A percentile compares a stretch with the other conserved stretches of the same genome.
Conservation (phyloP, 2,797 vertebrate genomes). For the Champsocephalus gunnari region DNA sequence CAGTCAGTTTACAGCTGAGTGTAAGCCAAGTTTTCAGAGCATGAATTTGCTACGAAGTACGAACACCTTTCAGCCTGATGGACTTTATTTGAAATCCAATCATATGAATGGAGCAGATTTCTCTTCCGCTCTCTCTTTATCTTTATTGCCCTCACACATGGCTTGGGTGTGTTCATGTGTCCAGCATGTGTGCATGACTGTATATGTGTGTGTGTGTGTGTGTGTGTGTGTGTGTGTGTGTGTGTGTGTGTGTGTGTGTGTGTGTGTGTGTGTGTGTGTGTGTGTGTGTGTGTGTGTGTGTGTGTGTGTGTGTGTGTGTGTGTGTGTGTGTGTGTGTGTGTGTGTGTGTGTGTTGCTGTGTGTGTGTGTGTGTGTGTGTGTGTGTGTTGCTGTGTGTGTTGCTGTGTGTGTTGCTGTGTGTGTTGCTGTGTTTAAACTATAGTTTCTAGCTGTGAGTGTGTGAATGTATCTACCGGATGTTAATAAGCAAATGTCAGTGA, state of each 20-base stretch:
- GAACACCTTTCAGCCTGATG: constrained; percentile 55
- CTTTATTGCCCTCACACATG: constrained; percentile 24
- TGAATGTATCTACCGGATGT: neutral
- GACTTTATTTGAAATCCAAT: constrained; percentile 51
- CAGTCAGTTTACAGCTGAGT: constrained; percentile 16
- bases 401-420: constrained; percentile 29
- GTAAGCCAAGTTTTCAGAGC: constrained; percentile 42
- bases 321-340: constrained; percentile 32
- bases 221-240: constrained; percentile 35
- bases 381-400: neutral
- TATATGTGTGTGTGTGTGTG: constrained; percentile 50
- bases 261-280: constrained; percentile 35
- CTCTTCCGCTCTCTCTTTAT: constrained; percentile 30
- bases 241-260: constrained; percentile 35
- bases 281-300: constrained; percentile 35
- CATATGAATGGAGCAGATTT: constrained; percentile 49
- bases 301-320: constrained; percentile 35
- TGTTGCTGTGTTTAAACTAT: constrained; percentile 8
- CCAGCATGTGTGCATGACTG: constrained; percentile 56
- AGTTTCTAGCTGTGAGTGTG: constrained; percentile 20
- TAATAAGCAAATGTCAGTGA: neutral
- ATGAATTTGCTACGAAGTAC: constrained; percentile 25
- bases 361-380: constrained; percentile 35
- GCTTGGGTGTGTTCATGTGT: constrained; percentile 49
- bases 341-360: constrained; percentile 5